Percentiles rank a stretch among this genome's conserved stretches.
Conservation (phyloP, 92 coral and sea anemone species). For the Umimayanthus chanpuru region DNA sequence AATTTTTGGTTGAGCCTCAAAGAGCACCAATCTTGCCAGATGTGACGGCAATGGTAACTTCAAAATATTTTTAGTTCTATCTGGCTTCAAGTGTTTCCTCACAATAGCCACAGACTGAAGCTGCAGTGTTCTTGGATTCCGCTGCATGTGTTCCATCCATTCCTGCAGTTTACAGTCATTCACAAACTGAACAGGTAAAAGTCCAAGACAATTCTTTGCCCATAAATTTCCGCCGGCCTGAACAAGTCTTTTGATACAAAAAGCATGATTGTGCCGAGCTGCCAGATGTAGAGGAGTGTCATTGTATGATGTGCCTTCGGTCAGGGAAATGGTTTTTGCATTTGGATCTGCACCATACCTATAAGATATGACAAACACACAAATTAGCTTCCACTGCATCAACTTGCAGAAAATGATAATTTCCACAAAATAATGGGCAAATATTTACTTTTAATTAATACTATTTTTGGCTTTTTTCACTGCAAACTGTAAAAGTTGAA, state of each 20-base stretch:
- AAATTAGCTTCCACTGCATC: background rate
- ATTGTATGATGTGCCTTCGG: conserved; percentile 93
- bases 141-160: conserved; percentile 84
- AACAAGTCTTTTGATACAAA: conserved; percentile 91
- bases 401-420: no score
- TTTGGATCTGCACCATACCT: conserved; percentile 96
- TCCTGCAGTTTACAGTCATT: conserved; percentile 85
- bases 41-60: conserved; percentile 80
- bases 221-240: conserved; percentile 98
- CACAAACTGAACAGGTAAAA: conserved; percentile 87
- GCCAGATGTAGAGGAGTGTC: conserved; percentile 98
- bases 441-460: no score
- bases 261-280: conserved; percentile 76
- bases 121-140: conserved; percentile 87
- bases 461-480: no score
- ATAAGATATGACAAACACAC: conserved; percentile 14
- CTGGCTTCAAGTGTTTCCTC: conserved; percentile 83
- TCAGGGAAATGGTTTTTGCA: conserved; percentile 82
- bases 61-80: conserved; percentile 82
- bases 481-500: no score
- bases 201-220: conserved; percentile 92
- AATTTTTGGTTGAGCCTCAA: conserved; percentile 81
- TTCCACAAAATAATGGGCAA: no score
- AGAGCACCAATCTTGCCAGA: conserved; percentile 75
- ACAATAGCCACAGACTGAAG: conserved; percentile 85